Evolutionary conservation across 64 coral and sea anemone genomes (phyloP).

Genomic region (Hydrozoanthus tunicans): DNA sequence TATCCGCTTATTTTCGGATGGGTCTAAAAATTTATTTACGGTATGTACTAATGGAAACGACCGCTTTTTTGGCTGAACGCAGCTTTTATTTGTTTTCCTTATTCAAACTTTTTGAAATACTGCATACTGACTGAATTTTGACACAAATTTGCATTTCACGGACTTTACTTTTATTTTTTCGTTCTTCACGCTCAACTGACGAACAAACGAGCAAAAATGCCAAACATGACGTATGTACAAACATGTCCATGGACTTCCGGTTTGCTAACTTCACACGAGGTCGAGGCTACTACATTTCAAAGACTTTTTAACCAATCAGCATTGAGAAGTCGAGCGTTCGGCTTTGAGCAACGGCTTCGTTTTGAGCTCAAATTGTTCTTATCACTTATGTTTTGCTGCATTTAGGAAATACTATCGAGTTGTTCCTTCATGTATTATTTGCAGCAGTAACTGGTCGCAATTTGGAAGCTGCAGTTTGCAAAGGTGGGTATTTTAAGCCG

Average conservation of each 20-base stretch:
- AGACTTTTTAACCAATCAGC: conserved; percentile 79
- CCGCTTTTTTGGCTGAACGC: no score
- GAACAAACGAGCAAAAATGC: no score
- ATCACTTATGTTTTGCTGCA: conserved; percentile 33
- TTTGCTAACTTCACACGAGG: neutral
- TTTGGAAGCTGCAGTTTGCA: conserved; percentile 10
- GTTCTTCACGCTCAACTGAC: no score
- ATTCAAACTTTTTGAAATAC: no score
- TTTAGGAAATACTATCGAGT: neutral
- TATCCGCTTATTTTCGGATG: no score
- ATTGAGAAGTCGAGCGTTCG: conserved; percentile 54
- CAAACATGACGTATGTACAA: no score
- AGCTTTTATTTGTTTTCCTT: no score
- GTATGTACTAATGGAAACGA: no score
- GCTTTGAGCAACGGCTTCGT: conserved; percentile 84
- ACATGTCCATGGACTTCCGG: conserved; percentile 12
- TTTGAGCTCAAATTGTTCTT: conserved; percentile 22
- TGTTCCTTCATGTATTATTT: conserved; percentile 29
- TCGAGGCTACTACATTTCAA: conserved; percentile 83
- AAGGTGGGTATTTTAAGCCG: conserved; percentile 34
- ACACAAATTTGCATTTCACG: no score
- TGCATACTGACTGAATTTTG: no score
- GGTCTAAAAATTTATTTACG: no score
- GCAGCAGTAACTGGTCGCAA: neutral
- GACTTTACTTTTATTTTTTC: no score